These are phyloP conservation scores for Galeopterus variegatus DNA, from an alignment of 2,113 vertebrate species.

Conservation along the genomic window DNA sequence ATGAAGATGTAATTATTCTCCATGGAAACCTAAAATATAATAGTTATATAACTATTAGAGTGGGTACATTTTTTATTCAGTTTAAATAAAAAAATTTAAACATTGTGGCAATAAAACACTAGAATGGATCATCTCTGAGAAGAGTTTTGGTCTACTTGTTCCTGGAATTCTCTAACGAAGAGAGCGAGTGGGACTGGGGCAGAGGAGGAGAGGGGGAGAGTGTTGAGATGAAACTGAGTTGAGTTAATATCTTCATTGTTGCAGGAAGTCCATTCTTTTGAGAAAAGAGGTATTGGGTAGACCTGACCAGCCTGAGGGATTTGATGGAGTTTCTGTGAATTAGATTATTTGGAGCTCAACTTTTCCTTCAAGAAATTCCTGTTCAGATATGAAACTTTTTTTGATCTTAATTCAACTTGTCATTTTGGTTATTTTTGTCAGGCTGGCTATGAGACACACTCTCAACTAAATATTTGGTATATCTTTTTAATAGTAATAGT, in stretches of 20 bases:
- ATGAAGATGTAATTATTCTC: conserved; percentile 46
- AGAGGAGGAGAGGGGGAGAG: fast-evolving
- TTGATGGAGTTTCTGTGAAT: neutral
- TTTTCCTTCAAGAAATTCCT: conserved; percentile 54
- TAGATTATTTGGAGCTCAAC: neutral
- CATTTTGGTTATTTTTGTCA: conserved; percentile 42
- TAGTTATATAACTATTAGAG: conserved; percentile 27
- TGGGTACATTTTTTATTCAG: conserved; percentile 2
- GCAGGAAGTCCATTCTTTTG: neutral
- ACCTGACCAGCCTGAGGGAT: neutral
- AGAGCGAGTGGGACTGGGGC: no score
- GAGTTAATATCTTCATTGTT: neutral
- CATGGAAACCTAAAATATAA: conserved; percentile 69
- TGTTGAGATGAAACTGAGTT: neutral
- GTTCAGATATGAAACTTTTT: neutral
- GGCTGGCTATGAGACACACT: neutral
- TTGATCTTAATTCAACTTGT: neutral
- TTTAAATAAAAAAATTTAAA: conserved; percentile 58
- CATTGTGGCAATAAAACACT: conserved; percentile 14
- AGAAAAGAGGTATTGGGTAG: neutral
- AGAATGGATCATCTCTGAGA: neutral
- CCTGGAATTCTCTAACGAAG: neutral
- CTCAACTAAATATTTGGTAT: neutral
- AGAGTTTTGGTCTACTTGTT: neutral
- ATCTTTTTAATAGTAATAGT: no score